Evolutionary conservation across 1,140 invertebrate genomes (phyloP).

Genomic region (Ephestia elutella): DNA sequence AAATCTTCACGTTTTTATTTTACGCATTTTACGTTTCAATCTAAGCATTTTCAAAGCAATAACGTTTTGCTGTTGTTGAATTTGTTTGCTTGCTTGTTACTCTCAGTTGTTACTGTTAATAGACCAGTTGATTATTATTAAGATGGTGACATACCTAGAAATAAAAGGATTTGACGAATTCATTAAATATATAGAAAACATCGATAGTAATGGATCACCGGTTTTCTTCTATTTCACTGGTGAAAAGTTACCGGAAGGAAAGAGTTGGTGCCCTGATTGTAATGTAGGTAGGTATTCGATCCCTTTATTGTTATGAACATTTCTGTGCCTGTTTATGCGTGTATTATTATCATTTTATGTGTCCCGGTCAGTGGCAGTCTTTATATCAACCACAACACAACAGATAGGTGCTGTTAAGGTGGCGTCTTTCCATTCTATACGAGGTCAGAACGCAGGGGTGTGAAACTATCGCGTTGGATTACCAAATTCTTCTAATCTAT

Average conservation of each 20-base stretch:
- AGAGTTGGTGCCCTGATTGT: conserved; percentile 86
- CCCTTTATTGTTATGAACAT: too few species aligned
- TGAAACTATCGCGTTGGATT: too few species aligned
- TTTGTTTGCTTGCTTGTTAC: background rate
- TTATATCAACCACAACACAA: too few species aligned
- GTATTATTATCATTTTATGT: too few species aligned
- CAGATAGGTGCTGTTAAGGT: too few species aligned
- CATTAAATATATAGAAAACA: conserved; percentile 41
- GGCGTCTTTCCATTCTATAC: too few species aligned
- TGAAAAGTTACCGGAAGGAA: conserved; percentile 77
- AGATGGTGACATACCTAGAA: conserved; percentile 44
- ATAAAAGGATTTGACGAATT: conserved; percentile 59
- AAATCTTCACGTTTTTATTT: background rate
- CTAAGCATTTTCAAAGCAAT: too few species aligned
- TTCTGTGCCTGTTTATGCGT: too few species aligned
- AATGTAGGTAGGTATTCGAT: conserved; percentile 72
- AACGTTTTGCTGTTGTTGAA: background rate
- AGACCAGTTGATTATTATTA: conserved; percentile 10
- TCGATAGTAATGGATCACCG: conserved; percentile 42
- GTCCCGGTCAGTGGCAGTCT: too few species aligned
- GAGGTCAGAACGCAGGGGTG: too few species aligned
- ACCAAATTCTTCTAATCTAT: too few species aligned
- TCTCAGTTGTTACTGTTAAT: background rate
- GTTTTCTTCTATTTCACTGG: conserved; percentile 81
- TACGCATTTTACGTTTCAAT: too few species aligned